These are phyloP conservation scores for Drosophila cyrtoloma DNA, from an alignment of 2,888 invertebrate species.

Conservation along the genomic window DNA sequence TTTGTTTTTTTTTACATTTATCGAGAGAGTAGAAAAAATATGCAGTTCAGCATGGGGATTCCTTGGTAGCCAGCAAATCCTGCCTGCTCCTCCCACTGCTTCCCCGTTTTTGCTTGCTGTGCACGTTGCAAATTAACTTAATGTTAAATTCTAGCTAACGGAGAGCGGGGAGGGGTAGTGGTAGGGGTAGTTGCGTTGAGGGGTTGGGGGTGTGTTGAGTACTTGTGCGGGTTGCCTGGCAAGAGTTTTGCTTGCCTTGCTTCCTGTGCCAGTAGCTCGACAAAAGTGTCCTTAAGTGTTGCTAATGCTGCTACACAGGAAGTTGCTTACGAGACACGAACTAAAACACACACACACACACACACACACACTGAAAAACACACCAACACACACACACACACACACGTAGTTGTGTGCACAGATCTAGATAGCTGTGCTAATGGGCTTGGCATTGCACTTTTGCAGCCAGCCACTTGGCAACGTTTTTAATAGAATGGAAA, in stretches of 20 bases:
- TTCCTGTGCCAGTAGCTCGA: constrained; percentile 64
- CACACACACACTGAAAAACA: constrained; percentile 26
- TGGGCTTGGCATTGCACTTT: constrained; percentile 74
- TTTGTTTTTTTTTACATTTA: background rate
- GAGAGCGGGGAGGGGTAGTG: background rate
- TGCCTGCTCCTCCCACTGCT: background rate
- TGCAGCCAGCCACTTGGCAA: constrained; percentile 75
- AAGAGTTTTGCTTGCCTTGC: constrained; percentile 71
- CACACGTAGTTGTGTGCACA: constrained; percentile 2
- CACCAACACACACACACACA: constrained; percentile 17
- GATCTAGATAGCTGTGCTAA: constrained; percentile 44
- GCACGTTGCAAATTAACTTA: constrained; percentile 79
- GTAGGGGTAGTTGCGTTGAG: no score
- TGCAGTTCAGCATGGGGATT: constrained; percentile 17
- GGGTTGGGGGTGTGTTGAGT: background rate
- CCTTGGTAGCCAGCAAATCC: background rate
- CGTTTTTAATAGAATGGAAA: constrained; percentile 77
- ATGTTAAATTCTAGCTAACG: constrained; percentile 58
- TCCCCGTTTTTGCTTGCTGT: constrained; percentile 57
- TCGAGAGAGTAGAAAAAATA: background rate
- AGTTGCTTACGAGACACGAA: constrained; percentile 75
- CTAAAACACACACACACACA: constrained; percentile 30
- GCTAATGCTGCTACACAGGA: constrained; percentile 76
- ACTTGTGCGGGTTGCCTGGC: constrained; percentile 37
- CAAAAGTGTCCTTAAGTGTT: constrained; percentile 79